These are phyloP conservation scores for Mercenaria mercenaria DNA, from an alignment of 1,140 invertebrate genomes.

Conservation along the genomic window DNA sequence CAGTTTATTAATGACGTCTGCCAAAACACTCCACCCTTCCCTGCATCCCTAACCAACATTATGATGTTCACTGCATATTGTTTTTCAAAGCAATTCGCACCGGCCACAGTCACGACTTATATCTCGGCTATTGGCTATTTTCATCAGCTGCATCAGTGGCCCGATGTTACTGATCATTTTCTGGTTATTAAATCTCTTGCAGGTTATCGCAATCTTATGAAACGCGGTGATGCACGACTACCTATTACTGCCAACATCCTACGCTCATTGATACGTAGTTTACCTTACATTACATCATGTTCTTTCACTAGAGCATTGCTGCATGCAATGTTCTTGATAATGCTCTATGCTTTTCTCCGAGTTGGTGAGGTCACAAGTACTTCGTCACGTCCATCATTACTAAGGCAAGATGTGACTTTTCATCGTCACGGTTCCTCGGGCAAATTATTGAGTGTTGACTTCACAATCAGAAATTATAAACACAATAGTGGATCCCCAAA, in stretches of 20 bases:
- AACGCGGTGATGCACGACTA: no score
- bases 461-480: neutral
- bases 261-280: neutral
- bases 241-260: no score
- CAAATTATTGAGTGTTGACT: neutral
- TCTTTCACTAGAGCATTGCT: neutral
- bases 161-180: no score
- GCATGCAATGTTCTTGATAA: conserved; percentile 34
- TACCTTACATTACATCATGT: no score
- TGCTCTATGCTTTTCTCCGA: conserved; percentile 35
- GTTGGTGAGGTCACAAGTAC: neutral
- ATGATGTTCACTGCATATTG: neutral
- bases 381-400: no score
- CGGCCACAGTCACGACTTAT: no score
- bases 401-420: neutral
- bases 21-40: no score
- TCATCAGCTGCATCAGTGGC: no score
- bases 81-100: neutral
- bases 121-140: no score
- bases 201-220: no score
- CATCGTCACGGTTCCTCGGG: neutral
- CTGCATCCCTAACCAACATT: neutral
- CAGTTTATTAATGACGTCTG: no score
- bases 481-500: neutral
- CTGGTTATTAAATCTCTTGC: no score